Base-by-base conservation (phyloP, 2,888 invertebrate species). In the Leptarthrus brevirostris region DNA sequence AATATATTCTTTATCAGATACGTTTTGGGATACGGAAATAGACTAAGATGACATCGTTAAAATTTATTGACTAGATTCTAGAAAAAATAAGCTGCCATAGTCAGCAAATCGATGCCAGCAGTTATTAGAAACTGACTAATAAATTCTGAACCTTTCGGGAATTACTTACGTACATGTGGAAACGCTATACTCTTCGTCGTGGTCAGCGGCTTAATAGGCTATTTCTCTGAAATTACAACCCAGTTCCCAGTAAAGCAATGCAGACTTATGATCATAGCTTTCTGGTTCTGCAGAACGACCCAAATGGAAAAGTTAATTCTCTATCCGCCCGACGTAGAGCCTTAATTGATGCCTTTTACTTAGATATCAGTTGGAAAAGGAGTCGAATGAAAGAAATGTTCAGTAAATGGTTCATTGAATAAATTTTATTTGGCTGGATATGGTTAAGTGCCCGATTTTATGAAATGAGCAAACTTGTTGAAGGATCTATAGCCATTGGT, bases 221-320 rank as follows among this genome's bases (percentile, higher is more conserved):
- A 61, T 61, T 61, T 61, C 61, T 40, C 61, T 61, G 61, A 61
- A 40, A 61, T 61, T 61, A 61, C 61, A 61, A 20, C 61, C 61
- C 61, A 36, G 61, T 61, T 61, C 18, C 61, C 40, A 61, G 61
- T 40, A 61, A 61, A 40, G 20, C 61, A 20, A 40, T 30, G 36
- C 34, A 61, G 61, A 61, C 61, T 61, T 61, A 61, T 61, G 61
- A 61, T 61, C 61, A 61, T 61, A 30, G 61, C 61, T 61, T 40
- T 18, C 36, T 40, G 40, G 36, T 61, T 61, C 61, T 36, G 30
- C 20, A 18, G 61, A 61, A 61, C 20, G 36, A 40, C 40, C 40
- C 61, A 61, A 61, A 61, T 61, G 61, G 30, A 61, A 61, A 61
- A 61, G 61, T 61, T 61, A 61, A 61, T 61, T 61, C 61, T 36